These are phyloP conservation scores for Danio aesculapii DNA, from an alignment of 2,797 vertebrate species.

Conservation along the genomic window DNA sequence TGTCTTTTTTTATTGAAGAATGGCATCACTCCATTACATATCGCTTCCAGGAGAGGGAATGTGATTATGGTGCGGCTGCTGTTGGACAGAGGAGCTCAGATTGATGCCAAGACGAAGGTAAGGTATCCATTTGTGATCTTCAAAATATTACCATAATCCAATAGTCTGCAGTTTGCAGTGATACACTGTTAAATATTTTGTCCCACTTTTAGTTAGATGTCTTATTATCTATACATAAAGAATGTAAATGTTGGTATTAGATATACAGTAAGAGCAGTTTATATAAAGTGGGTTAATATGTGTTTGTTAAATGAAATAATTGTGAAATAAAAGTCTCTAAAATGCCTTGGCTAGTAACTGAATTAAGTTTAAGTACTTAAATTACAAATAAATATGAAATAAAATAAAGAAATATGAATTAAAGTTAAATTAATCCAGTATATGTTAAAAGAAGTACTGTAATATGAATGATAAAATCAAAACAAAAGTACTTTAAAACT, in stretches of 20 bases:
- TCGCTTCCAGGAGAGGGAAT: conserved; percentile 95
- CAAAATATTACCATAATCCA: not conserved
- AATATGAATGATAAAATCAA: not conserved
- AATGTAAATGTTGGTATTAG: too few species aligned
- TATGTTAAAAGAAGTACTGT: not conserved
- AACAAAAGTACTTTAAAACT: not conserved
- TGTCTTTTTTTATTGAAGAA: conserved; percentile 78
- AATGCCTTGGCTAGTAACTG: too few species aligned
- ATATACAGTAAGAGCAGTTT: too few species aligned
- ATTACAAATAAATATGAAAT: not conserved
- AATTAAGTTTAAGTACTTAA: too few species aligned
- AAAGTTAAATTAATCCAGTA: not conserved
- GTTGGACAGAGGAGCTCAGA: conserved; percentile 94
- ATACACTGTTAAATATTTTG: not conserved
- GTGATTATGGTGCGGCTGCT: conserved; percentile 96
- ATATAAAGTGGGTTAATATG: too few species aligned
- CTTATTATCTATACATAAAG: too few species aligned
- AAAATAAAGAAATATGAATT: not conserved
- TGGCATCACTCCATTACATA: conserved; percentile 96
- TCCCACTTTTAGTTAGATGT: too few species aligned
- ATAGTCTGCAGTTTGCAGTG: not conserved
- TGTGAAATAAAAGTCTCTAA: not conserved
- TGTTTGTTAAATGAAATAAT: not conserved
- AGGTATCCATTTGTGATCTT: not conserved
- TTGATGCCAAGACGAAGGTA: conserved; percentile 96